phyloP scores from a whole-genome alignment of 1,140 invertebrate genomes.

The Drosophila rhopaloa region DNA sequence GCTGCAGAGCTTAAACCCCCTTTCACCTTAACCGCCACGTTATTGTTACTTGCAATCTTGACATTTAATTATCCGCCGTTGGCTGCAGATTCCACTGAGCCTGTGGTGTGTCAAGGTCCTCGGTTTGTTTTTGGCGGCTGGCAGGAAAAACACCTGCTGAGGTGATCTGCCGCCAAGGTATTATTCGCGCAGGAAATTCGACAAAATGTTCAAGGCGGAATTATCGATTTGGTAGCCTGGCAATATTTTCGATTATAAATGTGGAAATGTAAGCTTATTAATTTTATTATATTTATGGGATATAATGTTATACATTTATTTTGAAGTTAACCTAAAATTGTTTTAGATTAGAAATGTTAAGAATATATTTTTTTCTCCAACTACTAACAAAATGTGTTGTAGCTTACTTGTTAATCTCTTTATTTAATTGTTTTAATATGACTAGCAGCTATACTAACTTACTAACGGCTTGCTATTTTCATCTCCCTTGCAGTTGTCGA shows the following conservation, averaged over 20 bases:
- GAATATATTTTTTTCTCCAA: no score
- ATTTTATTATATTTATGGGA: no score
- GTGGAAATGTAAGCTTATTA: neutral
- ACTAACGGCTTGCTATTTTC: constrained; percentile 26
- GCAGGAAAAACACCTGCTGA: constrained; percentile 22
- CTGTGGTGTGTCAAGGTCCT: constrained; percentile 54
- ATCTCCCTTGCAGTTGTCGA: constrained; percentile 72
- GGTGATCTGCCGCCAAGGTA: constrained; percentile 35
- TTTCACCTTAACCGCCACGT: neutral
- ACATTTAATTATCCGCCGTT: constrained; percentile 69
- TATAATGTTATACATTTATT: no score
- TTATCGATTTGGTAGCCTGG: neutral
- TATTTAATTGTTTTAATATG: neutral
- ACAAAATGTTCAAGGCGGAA: constrained; percentile 33
- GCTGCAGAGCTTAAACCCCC: neutral
- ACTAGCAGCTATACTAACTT: constrained; percentile 34
- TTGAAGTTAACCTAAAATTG: neutral
- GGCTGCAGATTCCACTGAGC: constrained; percentile 28
- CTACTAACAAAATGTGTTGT: no score
- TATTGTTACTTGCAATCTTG: constrained; percentile 56
- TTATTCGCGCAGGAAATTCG: constrained; percentile 35
- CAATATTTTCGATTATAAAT: constrained; percentile 3
- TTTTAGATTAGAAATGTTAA: no score
- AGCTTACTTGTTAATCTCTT: no score
- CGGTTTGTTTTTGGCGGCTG: constrained; percentile 34